phyloP scores from a whole-genome alignment of 1,140 invertebrate species.

The Riptortus pedestris region DNA sequence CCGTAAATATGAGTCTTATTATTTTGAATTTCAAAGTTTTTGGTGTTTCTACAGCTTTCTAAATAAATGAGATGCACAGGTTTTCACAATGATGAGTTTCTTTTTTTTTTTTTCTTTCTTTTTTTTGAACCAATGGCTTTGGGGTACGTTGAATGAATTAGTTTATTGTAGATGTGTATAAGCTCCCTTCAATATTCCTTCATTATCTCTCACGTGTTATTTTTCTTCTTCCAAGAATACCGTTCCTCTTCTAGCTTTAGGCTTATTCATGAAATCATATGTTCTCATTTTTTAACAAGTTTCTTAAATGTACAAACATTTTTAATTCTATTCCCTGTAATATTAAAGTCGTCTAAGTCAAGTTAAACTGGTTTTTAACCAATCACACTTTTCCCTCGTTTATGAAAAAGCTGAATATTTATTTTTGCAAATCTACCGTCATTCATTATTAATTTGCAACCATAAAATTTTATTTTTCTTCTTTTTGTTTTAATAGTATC shows the following conservation, averaged over 20 bases:
- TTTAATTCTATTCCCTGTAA: background rate
- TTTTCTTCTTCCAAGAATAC: background rate
- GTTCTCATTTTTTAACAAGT: background rate
- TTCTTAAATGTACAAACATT: background rate
- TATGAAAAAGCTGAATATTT: background rate
- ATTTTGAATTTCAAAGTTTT: too few relatives aligned
- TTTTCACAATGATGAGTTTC: too few relatives aligned
- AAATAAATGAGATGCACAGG: too few relatives aligned
- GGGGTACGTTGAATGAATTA: background rate
- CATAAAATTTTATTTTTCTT: background rate
- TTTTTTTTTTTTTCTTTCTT: too few relatives aligned
- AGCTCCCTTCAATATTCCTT: background rate
- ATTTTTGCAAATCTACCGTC: background rate
- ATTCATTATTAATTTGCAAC: background rate
- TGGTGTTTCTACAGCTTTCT: too few relatives aligned
- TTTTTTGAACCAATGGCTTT: too few relatives aligned
- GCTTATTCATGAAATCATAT: background rate
- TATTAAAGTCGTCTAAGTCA: background rate
- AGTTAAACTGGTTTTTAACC: background rate
- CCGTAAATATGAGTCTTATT: too few relatives aligned
- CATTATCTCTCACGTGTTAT: background rate
- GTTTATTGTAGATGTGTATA: too few relatives aligned
- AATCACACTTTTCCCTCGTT: background rate
- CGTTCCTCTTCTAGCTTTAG: background rate
- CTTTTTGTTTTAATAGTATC: background rate